Conservation (phyloP, 2,888 invertebrate genomes). For the Hirtodrosophila trivittata region DNA sequence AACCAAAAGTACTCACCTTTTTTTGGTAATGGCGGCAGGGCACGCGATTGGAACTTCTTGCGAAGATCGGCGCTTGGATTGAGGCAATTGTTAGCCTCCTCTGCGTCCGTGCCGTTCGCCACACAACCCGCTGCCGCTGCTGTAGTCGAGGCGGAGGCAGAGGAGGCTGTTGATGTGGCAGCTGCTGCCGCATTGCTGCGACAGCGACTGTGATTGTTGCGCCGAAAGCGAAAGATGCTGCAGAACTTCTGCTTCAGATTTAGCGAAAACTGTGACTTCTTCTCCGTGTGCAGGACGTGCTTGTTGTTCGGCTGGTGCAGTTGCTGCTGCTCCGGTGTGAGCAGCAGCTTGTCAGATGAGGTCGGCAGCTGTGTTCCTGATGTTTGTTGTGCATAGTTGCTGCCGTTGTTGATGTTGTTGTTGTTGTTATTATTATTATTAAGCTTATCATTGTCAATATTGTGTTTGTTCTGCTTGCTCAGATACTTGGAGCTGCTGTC, state of each 20-base stretch:
- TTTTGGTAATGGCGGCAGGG: slow-evolving; percentile 88
- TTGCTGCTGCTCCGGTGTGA: slow-evolving; percentile 11
- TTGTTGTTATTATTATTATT: slow-evolving; percentile 67
- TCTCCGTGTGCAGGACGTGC: slow-evolving; percentile 83
- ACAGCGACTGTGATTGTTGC: slow-evolving; percentile 82
- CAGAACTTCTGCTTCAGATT: slow-evolving; percentile 93
- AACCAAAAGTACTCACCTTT: slow-evolving; percentile 79
- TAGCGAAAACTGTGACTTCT: slow-evolving; percentile 89
- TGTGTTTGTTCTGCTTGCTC: slow-evolving; percentile 69
- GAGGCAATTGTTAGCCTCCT: slow-evolving; percentile 48
- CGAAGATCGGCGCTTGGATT: slow-evolving; percentile 73
- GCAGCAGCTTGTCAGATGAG: slow-evolving; percentile 24
- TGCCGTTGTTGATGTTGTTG: slow-evolving; percentile 39
- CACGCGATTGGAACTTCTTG: slow-evolving; percentile 87
- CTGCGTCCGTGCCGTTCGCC: slow-evolving; percentile 29
- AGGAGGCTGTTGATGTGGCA: slow-evolving; percentile 22
- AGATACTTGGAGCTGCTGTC: slow-evolving; percentile 58
- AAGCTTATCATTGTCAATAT: slow-evolving; percentile 66
- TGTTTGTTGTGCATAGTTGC: slow-evolving; percentile 41
- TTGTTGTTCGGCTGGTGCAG: slow-evolving; percentile 65
- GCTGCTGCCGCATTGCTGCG: slow-evolving; percentile 47
- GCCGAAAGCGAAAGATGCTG: slow-evolving; percentile 91
- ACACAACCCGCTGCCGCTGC: slow-evolving; percentile 16
- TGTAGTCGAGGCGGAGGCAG: slow-evolving; percentile 9
- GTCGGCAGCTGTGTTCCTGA: slow-evolving; percentile 39